Evolutionary conservation across 2,797 vertebrate species (phyloP).

Genomic region (Parauchenoglanis punctatus): DNA sequence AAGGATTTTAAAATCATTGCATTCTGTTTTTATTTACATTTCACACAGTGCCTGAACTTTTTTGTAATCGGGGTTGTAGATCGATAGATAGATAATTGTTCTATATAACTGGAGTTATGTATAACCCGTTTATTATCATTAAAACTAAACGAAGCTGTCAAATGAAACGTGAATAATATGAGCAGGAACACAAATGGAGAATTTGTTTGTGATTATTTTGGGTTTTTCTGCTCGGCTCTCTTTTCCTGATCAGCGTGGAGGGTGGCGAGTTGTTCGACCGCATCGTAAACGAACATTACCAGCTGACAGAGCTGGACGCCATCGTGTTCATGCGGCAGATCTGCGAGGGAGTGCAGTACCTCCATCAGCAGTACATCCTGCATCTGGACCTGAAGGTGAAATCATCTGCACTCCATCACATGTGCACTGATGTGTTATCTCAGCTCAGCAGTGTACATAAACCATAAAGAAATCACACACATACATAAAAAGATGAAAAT

Average conservation of each 20-base stretch:
- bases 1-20: no score
- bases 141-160: not conserved
- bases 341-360: conserved; percentile 84
- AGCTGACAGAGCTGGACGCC: conserved; percentile 83
- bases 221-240: not conserved
- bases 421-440: conserved; percentile 6
- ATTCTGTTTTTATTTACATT: no score
- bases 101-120: not conserved
- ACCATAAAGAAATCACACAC: no score
- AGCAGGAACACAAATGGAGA: not conserved
- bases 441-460: not conserved
- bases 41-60: no score
- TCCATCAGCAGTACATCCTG: conserved; percentile 89
- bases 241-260: conserved; percentile 74
- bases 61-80: no score
- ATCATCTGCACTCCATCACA: not conserved
- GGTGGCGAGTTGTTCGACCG: conserved; percentile 88
- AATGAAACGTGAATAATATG: not conserved
- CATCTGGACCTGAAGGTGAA: conserved; percentile 87
- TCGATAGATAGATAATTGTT: not conserved
- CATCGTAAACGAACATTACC: conserved; percentile 84
- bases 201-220: not conserved
- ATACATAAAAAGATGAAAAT: not conserved
- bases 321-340: conserved; percentile 85
- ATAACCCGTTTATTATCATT: not conserved